Evolutionary conservation across 2,888 invertebrate genomes (phyloP), one percentile per base, ranked within the genome.

Genomic region (Carterocephalus palaemon): DNA sequence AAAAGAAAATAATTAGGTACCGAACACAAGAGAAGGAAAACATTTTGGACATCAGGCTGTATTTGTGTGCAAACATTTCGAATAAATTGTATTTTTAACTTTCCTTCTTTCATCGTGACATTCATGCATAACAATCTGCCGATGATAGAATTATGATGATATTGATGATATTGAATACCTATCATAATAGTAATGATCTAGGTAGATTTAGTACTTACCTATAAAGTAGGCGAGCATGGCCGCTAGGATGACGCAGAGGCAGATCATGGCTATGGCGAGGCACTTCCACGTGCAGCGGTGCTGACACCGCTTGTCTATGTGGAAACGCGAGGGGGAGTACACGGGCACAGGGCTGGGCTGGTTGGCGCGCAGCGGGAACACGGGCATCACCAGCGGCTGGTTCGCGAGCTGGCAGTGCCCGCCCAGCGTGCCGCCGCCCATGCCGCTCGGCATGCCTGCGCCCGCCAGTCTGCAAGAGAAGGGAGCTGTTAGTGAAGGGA

Each of bases 281-380:
- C 97, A 97, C 88, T 96, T 96, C 98, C 98, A 98, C 75, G 96
- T 95, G 90, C 97, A 97, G 62, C 95, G 91, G 81, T 95, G 95
- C 80, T 94, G 95, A 88, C 95, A 96, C 62, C 95, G 92, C 86
- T 96, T 96, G 89, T 96, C 95, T 89, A 96, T 95, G 90, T 95
- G 95, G 89, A 96, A 96, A 82, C 96, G 92, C 75, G 95, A 95
- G 75, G 95, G 95, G 67, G 95, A 95, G 88, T 95, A 95, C 10
- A 84, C 85, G 3, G 86, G 86, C 62, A 84, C 86, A 57, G 95
- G 95, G 75, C 94, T 94, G 67, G 95, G 94, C 78, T 94, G 94
- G 63, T 93, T 92, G 71, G 93, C 92, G 52, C 94, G 90, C 63
- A 94, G 89, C 34, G 95, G 95, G 86, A 95, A 95, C 68, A 94